Evolutionary conservation across 2,797 vertebrate species (phyloP), one percentile per base, ranked within the genome.

Genomic region (Sorex maritimensis): DNA sequence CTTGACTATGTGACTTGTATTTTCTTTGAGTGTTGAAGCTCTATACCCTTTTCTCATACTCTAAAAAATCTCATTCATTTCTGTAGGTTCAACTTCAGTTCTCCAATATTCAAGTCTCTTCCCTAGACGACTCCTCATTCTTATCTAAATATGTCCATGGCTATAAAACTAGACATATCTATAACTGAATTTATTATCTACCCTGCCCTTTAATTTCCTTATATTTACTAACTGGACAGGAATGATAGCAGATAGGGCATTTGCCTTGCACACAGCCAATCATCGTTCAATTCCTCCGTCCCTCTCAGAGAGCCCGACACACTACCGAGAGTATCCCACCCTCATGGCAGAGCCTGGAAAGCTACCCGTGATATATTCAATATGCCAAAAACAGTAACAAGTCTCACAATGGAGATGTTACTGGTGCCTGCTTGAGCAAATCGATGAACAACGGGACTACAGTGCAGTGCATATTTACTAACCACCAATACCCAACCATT

Each of bases 41-140:
- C 34, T 67, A 15, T 38, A 24, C 49, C 46, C 8, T 5, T 14
- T 55, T 69, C 69, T 38, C 69, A 5, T 15, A 52, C 61, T 24
- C 73, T 83, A 15, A 38, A 84, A 74, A 88, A 83, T 83, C 1
- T 74, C 73, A 49, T 26, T 90, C 12, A 81, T 78, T 77, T 21
- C n/a, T 24, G 6, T 41, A 14, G 46, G 81, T 58, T 84, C 26
- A 28, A 8, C 21, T 28, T 55, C 58, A 11, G 77, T 24, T 85
- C 23, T 30, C 72, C 81, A 73, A 82, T 58, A 65, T 90, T 82
- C 26, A 44, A 44, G 6, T 23, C n/a, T 81, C 12, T 28, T 84
- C 13, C 28, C 17, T 44, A 72, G 44, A 49, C 5, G 6, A 63
- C 63, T 11, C 1, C 7, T 85, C 15, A 21, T 67, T 52, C 21